A percentile compares a stretch with the other conserved stretches of the same genome.
These are phyloP conservation scores for Atherinosoma microstoma DNA, from an alignment of 2,797 vertebrate genomes.

Conservation along the genomic window DNA sequence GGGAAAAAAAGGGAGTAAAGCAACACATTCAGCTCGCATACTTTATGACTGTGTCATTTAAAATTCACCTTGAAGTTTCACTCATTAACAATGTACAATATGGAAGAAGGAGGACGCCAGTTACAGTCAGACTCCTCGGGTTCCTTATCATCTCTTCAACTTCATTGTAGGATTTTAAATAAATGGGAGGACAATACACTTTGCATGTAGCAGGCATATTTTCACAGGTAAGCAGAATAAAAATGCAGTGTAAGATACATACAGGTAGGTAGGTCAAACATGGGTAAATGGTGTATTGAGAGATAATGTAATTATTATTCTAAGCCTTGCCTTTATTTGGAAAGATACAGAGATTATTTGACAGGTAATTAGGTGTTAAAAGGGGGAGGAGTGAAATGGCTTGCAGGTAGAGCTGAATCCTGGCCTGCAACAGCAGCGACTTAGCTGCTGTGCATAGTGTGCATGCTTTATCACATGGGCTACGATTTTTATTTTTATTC, in stretches of 20 bases:
- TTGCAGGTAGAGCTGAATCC: background rate
- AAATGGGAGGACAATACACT: background rate
- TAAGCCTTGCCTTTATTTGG: background rate
- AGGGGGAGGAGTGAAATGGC: background rate
- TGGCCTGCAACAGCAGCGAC: background rate
- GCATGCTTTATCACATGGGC: no score
- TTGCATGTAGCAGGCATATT: background rate
- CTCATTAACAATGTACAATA: slow-evolving; percentile 6
- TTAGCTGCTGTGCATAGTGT: background rate
- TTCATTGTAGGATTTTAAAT: background rate
- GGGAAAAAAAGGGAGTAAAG: background rate
- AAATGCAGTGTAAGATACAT: background rate
- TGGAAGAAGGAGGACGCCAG: background rate
- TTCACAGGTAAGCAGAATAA: background rate
- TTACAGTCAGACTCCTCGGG: background rate
- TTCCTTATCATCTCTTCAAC: background rate
- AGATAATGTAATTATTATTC: background rate
- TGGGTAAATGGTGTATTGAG: background rate
- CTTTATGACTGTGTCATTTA: background rate
- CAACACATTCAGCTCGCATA: background rate
- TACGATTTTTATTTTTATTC: no score
- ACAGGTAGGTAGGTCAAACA: background rate
- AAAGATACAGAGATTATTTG: background rate
- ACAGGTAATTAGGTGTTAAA: background rate
- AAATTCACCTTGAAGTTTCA: slow-evolving; percentile 7